Evolutionary conservation across 1,140 invertebrate species (phyloP), one percentile per base, ranked within the genome.

Genomic region (Heterodera schachtii): DNA sequence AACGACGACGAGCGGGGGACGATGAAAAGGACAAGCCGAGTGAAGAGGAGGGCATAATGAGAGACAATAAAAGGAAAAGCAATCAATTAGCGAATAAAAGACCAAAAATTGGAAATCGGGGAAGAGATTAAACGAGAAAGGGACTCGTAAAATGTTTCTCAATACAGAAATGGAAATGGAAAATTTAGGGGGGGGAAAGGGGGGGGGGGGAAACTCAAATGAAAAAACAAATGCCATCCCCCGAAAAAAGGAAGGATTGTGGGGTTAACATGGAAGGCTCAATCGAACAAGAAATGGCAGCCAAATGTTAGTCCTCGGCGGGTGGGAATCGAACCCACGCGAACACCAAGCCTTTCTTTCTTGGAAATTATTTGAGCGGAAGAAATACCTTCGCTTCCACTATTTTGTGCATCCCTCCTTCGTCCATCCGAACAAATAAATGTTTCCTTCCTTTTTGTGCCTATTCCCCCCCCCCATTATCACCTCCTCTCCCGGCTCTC

Each of bases 11-110:
- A 2, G 2, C 16, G 46, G 52, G 31, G 66, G 19, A n/a, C 21
- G 41, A 21, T 16, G 64, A 80, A 11, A 71, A 73, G 64, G 44
- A n/a, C 21, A 79, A 13, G 52, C 71, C 46, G 66, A 46, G 73
- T 46, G n/a, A 64, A 3, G n/a, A 21, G 9, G 66, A 57, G 21
- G 64, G 41, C 66, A 67, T 49, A 52, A 75, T 13, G 52, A 52
- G 3, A 16, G 47, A 80, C 66, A 73, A 74, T 43, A 2, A 4
- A 64, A 11, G 13, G 11, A 52, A 11, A 64, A 64, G 13, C 13
- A 64, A 19, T 64, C 57, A 64, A 64, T 64, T 64, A 64, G 19
- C 57, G 19, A 64, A 3, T 13, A 11, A 19, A 64, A 64, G 16
- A 3, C 11, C 57, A 19, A 64, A 64, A 64, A 64, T 13, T 19